Conservation (phyloP, 2,797 vertebrate species). For the Acrossocheilus fasciatus region DNA sequence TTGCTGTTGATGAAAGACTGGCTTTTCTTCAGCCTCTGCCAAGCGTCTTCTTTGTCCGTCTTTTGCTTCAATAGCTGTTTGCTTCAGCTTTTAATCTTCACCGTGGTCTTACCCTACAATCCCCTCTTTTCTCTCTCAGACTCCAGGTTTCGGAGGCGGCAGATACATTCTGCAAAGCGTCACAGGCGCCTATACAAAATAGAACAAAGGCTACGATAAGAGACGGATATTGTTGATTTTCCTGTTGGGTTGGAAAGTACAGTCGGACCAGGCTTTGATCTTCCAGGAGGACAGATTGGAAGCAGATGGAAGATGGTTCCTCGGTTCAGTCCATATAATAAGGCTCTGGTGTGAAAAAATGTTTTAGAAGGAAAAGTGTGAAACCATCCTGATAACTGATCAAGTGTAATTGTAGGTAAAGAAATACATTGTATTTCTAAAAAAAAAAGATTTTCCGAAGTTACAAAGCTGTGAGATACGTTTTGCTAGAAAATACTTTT, state of each 20-base stretch:
- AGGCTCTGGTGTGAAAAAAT: not conserved
- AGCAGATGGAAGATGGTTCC: constrained; percentile 7
- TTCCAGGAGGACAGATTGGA: not conserved
- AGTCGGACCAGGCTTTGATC: constrained; percentile 25
- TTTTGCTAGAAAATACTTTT: not conserved
- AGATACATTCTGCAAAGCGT: constrained; percentile 36
- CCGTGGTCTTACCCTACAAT: constrained; percentile 25
- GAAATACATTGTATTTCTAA: not conserved
- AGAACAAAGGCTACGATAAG: constrained; percentile 18
- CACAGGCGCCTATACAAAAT: not conserved
- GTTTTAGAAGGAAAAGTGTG: not conserved
- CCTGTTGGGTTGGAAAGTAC: constrained; percentile 15
- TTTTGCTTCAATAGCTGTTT: constrained; percentile 30
- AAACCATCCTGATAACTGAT: not conserved
- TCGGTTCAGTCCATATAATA: not conserved
- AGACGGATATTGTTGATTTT: constrained; percentile 19
- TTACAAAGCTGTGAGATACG: not conserved
- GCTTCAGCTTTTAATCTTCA: constrained; percentile 54
- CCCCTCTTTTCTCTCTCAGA: constrained; percentile 6
- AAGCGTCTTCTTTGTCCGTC: constrained; percentile 33
- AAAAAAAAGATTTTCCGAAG: not conserved
- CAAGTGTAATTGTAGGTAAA: not conserved
- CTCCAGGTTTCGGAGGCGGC: not conserved
- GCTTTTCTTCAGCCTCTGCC: constrained; percentile 37
- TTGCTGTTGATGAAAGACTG: constrained; percentile 57